Evolutionary conservation across 2,888 invertebrate species (phyloP).

Genomic region (Tenthredo notha): DNA sequence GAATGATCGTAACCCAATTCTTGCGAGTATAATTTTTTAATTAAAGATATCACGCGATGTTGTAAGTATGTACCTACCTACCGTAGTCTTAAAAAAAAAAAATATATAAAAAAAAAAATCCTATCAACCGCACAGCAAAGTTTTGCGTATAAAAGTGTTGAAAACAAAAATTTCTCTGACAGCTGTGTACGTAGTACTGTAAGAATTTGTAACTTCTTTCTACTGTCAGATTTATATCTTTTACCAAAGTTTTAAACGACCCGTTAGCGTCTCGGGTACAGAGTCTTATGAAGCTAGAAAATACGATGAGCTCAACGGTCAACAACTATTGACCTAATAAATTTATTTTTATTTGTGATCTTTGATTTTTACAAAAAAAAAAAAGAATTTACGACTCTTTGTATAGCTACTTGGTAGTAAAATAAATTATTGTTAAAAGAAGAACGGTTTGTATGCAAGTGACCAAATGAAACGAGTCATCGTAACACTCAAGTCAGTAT

Average conservation of each 20-base stretch:
- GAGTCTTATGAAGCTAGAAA: neutral
- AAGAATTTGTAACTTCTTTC: neutral
- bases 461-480: neutral
- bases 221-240: neutral
- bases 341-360: neutral
- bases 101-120: neutral
- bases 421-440: neutral
- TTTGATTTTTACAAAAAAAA: neutral
- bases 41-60: neutral
- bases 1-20: neutral
- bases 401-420: neutral
- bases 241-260: neutral
- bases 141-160: neutral
- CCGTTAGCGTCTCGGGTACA: neutral
- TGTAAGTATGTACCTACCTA: neutral
- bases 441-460: slow-evolving; percentile 29
- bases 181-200: neutral
- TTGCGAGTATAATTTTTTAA: neutral
- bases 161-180: neutral
- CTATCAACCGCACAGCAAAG: neutral
- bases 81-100: neutral
- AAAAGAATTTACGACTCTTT: neutral
- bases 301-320: neutral
- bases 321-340: neutral
- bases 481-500: neutral